Evolutionary conservation across 2,113 vertebrate genomes (phyloP).

Genomic region (Petrocephalus zakoni): DNA sequence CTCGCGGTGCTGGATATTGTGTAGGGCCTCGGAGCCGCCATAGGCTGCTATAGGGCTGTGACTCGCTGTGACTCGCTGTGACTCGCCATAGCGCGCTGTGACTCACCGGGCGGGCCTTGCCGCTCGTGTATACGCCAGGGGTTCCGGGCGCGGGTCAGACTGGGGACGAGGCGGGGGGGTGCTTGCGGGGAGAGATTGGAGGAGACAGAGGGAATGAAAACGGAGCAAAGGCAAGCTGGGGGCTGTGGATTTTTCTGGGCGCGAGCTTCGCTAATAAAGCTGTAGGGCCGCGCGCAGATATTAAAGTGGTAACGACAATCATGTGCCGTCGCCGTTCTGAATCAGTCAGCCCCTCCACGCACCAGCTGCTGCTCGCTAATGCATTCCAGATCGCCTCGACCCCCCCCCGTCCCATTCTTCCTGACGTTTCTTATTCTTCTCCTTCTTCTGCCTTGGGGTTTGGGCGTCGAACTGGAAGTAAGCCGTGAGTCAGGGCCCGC

Average conservation of each 20-base stretch:
- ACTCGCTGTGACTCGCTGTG: not conserved
- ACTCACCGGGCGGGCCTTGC: not conserved
- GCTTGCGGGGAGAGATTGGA: not conserved
- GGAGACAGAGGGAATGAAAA: not conserved
- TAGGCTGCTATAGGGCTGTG: not conserved
- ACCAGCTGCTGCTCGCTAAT: constrained; percentile 56
- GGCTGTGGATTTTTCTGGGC: constrained; percentile 29
- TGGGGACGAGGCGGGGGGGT: not conserved
- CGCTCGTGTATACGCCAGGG: not conserved
- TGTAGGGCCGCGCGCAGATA: constrained; percentile 46
- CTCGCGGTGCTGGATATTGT: no score
- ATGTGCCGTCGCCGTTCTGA: constrained; percentile 47
- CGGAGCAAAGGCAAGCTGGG: constrained; percentile 31
- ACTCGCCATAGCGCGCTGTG: not conserved
- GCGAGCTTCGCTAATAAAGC: constrained; percentile 46
- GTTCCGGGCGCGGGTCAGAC: not conserved
- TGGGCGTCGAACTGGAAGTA: constrained; percentile 54
- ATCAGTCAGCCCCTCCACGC: constrained; percentile 51
- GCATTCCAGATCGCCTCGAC: constrained; percentile 53
- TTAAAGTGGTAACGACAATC: constrained; percentile 53
- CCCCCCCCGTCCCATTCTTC: constrained; percentile 34
- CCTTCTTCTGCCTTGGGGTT: not conserved
- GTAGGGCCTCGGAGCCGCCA: not conserved
- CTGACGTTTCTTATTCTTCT: not conserved
- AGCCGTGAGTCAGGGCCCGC: constrained; percentile 40